These are phyloP conservation scores for Cataglyphis albicans DNA, from an alignment of 2,888 invertebrate species.

Conservation along the genomic window DNA sequence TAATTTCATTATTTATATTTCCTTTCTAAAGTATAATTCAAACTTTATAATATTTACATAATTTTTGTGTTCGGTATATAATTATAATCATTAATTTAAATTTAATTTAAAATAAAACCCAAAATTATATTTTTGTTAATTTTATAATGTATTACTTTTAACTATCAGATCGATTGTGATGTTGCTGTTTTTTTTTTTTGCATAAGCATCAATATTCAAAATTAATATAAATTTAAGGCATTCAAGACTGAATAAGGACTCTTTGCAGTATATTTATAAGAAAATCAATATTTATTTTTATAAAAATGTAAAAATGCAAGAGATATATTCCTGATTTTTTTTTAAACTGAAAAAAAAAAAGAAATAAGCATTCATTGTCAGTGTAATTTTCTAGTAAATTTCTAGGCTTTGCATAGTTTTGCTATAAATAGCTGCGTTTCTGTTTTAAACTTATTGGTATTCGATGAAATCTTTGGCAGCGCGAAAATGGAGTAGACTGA, in stretches of 20 bases:
- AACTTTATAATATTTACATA: background rate
- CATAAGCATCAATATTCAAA: background rate
- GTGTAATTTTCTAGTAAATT: conserved; percentile 10
- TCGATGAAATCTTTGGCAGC: conserved; percentile 36
- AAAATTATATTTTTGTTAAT: background rate
- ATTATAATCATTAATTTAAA: background rate
- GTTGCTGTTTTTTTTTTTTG: background rate
- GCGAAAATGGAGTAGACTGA: conserved; percentile 55
- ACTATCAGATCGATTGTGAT: background rate
- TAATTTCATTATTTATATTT: conserved; percentile 16
- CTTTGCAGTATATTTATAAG: conserved; percentile 39
- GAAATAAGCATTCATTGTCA: background rate
- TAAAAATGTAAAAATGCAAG: background rate
- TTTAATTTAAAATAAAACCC: background rate
- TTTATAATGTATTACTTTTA: too few species aligned
- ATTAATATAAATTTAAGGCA: background rate
- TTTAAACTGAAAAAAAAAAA: background rate
- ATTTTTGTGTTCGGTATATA: too few species aligned
- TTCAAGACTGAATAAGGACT: background rate
- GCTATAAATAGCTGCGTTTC: background rate
- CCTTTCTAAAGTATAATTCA: background rate
- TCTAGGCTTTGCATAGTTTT: conserved; percentile 15
- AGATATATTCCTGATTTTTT: background rate
- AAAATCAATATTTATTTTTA: too few species aligned
- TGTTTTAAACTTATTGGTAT: conserved; percentile 11